Percentiles rank a stretch among this genome's conserved stretches.
These are phyloP conservation scores for Sepiola atlantica DNA, from an alignment of 2,888 invertebrate genomes.

Conservation along the genomic window DNA sequence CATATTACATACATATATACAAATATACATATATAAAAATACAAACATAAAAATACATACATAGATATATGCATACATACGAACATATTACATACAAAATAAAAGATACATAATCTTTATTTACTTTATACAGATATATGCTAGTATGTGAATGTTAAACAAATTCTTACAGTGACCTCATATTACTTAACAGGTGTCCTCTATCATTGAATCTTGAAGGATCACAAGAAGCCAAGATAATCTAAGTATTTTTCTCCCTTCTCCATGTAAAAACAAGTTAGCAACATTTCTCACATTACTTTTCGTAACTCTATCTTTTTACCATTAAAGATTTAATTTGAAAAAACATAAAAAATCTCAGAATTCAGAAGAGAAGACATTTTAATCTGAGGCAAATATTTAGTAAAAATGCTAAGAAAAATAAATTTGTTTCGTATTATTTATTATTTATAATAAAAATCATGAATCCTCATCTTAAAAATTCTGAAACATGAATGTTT, in stretches of 20 bases:
- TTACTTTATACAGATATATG: no score
- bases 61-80: no score
- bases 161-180: neutral
- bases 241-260: neutral
- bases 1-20: no score
- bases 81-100: no score
- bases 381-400: neutral
- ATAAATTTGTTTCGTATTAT: neutral
- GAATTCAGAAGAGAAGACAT: neutral
- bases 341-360: neutral
- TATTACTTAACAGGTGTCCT: neutral
- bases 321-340: neutral
- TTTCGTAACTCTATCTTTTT: neutral
- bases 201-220: neutral
- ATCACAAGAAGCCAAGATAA: neutral
- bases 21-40: no score
- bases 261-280: neutral
- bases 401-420: neutral
- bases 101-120: no score
- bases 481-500: no score
- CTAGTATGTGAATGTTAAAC: neutral
- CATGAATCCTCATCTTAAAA: no score
- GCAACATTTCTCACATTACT: neutral
- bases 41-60: no score
- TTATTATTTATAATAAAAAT: no score